Base-by-base conservation (phyloP, 2,797 vertebrate species). In the Lutjanus argentimaculatus region DNA sequence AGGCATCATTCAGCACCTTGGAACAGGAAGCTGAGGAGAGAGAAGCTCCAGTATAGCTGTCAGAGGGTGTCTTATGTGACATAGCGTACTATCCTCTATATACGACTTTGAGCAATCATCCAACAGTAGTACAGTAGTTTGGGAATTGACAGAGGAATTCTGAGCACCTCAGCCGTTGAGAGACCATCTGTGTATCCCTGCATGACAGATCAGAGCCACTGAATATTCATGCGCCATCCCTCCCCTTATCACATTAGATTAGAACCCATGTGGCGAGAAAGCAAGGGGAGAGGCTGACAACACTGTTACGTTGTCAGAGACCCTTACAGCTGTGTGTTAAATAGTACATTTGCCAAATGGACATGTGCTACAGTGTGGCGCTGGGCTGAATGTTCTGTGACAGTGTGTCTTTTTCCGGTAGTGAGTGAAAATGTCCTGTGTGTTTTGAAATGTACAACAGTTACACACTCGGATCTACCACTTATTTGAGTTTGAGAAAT, bases 211-310 rank as follows among this genome's bases (percentile, higher is more conserved):
- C 92, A 90, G 78, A 89, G 76, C 83, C 89, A 64, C 92, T 96
- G 95, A 96, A 96, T 96, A 96, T 96, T 95, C 95, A 96, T 96
- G 88, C 75, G 0, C 88, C 91, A 88, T 90, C 90, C 90, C 87
- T 91, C 85, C 85, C 86, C 91, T 95, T 92, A 93, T 95, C 93
- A 89, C 94, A 94, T 95, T 95, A 95, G 92, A 95, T 96, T 94
- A 95, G 91, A 87, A 85, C 89, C 86, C 94, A 94, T 93, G 94
- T 92, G 93, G 93, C 52, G 91, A 89, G 91, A 79, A 85, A 88
- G 92, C 89, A 87, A 86, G 88, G 83, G 86, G 86, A 93, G 85
- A 91, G 89, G 90, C 90, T 91, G 94, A 94, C 92, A 91, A 90
- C 87, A 80, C 87, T 74, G 89, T 89, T 91, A 85, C 66, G 61